Percentiles rank a stretch among this genome's conserved stretches.
Evolutionary conservation across 2,888 invertebrate species (phyloP).

Genomic region (Nemotelus nigrinus): DNA sequence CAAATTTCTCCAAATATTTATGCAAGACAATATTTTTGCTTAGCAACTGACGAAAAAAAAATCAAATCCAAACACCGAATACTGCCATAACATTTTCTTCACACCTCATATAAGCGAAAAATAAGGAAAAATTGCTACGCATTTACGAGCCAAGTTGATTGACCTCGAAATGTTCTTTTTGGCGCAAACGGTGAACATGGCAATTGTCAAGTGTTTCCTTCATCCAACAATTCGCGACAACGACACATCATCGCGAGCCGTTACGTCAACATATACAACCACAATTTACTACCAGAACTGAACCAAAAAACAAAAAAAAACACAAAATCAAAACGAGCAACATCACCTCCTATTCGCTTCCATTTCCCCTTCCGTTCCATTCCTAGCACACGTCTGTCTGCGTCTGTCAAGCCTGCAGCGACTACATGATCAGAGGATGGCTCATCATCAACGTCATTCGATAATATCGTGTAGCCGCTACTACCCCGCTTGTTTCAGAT

Average conservation of each 20-base stretch:
- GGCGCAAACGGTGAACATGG: conserved; percentile 28
- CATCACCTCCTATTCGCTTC: conserved; percentile 6
- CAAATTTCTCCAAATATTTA: no score
- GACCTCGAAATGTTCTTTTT: conserved; percentile 42
- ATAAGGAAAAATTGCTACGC: conserved; percentile 19
- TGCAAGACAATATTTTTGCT: no score
- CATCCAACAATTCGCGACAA: conserved; percentile 15
- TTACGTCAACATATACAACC: conserved; percentile 29
- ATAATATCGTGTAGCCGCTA: background rate
- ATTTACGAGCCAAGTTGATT: conserved; percentile 36
- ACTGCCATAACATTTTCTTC: background rate
- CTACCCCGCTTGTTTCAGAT: background rate
- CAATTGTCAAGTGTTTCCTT: conserved; percentile 33
- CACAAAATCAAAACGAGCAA: background rate
- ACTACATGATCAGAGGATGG: conserved; percentile 5
- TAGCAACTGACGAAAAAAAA: no score
- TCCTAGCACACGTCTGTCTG: background rate
- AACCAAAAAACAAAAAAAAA: background rate
- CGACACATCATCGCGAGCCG: background rate
- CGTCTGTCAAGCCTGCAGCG: conserved; percentile 1
- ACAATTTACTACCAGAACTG: background rate
- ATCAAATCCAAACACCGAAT: no score
- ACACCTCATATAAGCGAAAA: background rate
- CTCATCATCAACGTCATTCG: conserved; percentile 16
- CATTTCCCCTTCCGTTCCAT: no score